Evolutionary conservation across 2,797 vertebrate species (phyloP), one percentile per base, ranked within the genome.

Genomic region (Knipowitschia caucasica): DNA sequence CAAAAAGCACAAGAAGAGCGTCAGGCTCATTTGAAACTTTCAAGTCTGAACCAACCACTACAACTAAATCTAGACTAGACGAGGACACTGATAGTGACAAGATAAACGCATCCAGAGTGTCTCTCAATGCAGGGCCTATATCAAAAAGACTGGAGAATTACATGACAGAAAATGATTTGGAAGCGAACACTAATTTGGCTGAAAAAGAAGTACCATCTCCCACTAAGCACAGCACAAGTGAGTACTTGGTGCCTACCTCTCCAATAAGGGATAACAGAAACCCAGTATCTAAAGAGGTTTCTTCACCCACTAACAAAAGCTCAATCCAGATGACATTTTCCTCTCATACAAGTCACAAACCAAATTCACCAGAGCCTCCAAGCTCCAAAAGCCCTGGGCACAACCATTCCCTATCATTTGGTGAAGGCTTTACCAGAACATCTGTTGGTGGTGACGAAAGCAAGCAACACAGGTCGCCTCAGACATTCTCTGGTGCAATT

Each of bases 41-140:
- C 64, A 92, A 86, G 85, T 59, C 78, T 17, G 92, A 94, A 57
- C 67, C 40, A 7, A 78, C 73, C 34, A 61, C 59, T 42, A 66
- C 75, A 23, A 63, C 30, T 23, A 88, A 69, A 74, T 66, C 47
- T 59, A 64, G 10, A 29, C 43, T 51, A 3, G 88, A 88, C 35
- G 86, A 87, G n/a, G 82, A 62, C 34, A 40, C 63, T 5, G 84
- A 87, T n/a, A 9, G 14, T 45, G 89, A 89, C 50, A 80, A 73
- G 42, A 85, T 57, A 34, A 77, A 72, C 33, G 67, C 9, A 43
- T 60, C 80, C 24, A 80, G 63, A 58, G 67, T 73, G 50, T 77
- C 75, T 3, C 70, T 94, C 31, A 96, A 94, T 75, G 91, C 94
- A 1, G 94, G 94, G n/a, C 94, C 94, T 14, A 92, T 95, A 54